Conservation (phyloP, 2,113 vertebrate species). For the Toxotes jaculatrix region DNA sequence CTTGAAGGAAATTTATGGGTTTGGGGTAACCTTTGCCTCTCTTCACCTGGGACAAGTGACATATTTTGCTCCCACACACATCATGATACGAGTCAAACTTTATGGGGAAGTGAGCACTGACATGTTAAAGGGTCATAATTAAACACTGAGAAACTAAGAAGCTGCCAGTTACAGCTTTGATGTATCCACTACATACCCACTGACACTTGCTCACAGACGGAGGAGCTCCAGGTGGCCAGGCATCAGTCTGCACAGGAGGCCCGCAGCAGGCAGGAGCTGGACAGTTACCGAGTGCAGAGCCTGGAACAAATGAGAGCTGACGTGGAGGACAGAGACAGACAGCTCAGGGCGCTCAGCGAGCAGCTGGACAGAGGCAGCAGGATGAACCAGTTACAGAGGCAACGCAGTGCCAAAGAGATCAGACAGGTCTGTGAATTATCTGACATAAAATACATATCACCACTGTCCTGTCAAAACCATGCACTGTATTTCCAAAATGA, state of each 20-base stretch:
- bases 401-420: constrained; percentile 75
- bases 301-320: constrained; percentile 79
- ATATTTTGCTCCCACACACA: not conserved
- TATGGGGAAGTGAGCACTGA: too few relatives aligned
- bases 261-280: constrained; percentile 74
- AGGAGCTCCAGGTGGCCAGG: constrained; percentile 74
- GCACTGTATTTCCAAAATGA: not conserved
- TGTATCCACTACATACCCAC: not conserved
- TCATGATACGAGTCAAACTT: too few relatives aligned
- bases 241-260: constrained; percentile 72
- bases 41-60: not conserved
- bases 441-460: too few relatives aligned
- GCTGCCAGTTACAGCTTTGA: not conserved
- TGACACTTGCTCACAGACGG: constrained; percentile 65
- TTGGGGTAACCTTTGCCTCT: too few relatives aligned
- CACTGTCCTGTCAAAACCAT: not conserved
- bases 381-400: constrained; percentile 69
- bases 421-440: constrained; percentile 72
- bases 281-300: constrained; percentile 67
- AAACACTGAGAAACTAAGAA: not conserved
- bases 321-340: constrained; percentile 72
- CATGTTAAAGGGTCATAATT: too few relatives aligned
- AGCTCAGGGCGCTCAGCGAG: constrained; percentile 66
- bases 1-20: too few relatives aligned
- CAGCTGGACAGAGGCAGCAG: constrained; percentile 76